Evolutionary conservation across 2,888 invertebrate species (phyloP).

Genomic region (Aproaerema taeniolella): DNA sequence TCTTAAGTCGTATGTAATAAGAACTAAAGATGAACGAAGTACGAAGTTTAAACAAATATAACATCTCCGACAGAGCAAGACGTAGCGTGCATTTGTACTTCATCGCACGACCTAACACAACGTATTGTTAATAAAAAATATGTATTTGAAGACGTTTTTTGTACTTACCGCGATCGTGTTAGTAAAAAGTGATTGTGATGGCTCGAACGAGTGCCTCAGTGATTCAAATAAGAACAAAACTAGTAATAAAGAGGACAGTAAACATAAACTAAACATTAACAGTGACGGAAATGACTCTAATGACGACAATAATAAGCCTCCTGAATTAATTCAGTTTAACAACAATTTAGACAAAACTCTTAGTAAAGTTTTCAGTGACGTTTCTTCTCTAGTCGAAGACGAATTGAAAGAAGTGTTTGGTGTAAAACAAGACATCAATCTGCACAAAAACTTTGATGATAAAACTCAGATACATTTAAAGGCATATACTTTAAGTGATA

Average conservation of each 20-base stretch:
- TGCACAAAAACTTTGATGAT: conserved; percentile 29
- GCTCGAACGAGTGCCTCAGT: conserved; percentile 36
- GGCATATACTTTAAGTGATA: conserved; percentile 33
- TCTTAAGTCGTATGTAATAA: conserved; percentile 13
- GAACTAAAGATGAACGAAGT: conserved; percentile 8
- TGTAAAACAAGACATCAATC: conserved; percentile 19
- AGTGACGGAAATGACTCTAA: conserved; percentile 22
- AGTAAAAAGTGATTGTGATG: conserved; percentile 42
- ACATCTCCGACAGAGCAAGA: not conserved
- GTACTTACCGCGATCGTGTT: conserved; percentile 25
- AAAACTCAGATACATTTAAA: conserved; percentile 44
- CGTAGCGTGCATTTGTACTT: conserved; percentile 46
- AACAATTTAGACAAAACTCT: conserved; percentile 26
- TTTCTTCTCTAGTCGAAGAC: conserved; percentile 37
- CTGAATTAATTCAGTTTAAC: conserved; percentile 15
- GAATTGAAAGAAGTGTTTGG: conserved; percentile 30
- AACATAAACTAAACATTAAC: too few species aligned
- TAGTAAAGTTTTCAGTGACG: conserved; percentile 31
- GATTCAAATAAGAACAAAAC: conserved; percentile 18
- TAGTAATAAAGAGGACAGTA: conserved; percentile 22
- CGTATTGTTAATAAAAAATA: conserved; percentile 32
- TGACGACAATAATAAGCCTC: not conserved
- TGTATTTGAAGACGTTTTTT: conserved; percentile 22
- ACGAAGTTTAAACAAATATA: not conserved
- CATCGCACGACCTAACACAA: conserved; percentile 36